Conservation (phyloP, 2,888 invertebrate genomes). For the Xanthia icteritia region DNA sequence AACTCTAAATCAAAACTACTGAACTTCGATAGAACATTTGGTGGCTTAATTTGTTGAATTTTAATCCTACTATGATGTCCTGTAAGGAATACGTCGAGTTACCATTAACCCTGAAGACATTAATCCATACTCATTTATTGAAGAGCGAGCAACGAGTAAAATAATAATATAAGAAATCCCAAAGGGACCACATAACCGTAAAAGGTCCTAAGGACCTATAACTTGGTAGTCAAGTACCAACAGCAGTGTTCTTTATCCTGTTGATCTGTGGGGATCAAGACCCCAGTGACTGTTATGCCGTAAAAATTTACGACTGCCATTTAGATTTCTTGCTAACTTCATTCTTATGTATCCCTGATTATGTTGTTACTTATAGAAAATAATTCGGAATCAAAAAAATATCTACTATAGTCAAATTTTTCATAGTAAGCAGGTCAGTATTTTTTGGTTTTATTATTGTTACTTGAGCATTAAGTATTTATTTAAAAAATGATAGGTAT, state of each 20-base stretch:
- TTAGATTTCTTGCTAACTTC: conserved; percentile 29
- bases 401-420: background rate
- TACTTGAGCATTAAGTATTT: background rate
- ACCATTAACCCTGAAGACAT: background rate
- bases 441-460: background rate
- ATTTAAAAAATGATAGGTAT: background rate
- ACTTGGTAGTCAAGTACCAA: conserved; percentile 8
- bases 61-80: background rate
- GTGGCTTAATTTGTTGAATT: background rate
- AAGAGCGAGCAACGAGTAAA: background rate
- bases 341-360: conserved; percentile 31
- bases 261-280: conserved; percentile 45
- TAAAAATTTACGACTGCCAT: conserved; percentile 55
- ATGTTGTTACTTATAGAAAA: conserved; percentile 16
- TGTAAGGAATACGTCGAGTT: background rate
- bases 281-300: conserved; percentile 24
- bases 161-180: background rate
- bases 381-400: conserved; percentile 13
- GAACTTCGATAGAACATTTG: background rate
- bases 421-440: too few species aligned
- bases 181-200: background rate
- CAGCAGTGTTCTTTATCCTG: conserved; percentile 23
- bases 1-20: background rate
- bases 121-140: background rate
- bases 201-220: conserved; percentile 1